These are phyloP conservation scores for Danionella dracula DNA, from an alignment of 2,797 vertebrate genomes.

Conservation along the genomic window DNA sequence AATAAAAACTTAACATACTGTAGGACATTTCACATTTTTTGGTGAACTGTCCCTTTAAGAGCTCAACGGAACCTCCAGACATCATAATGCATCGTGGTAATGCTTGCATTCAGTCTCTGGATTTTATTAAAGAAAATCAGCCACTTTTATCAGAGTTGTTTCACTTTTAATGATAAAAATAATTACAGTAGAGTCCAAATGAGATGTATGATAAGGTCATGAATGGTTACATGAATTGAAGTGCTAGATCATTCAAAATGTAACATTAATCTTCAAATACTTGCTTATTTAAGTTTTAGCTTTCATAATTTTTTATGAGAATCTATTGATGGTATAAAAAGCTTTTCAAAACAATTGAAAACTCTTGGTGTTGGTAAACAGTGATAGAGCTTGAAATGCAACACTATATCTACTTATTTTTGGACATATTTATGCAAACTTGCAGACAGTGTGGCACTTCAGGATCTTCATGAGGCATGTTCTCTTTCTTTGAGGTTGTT, in stretches of 20 bases:
- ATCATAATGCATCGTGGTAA: not conserved
- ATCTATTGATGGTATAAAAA: too few species aligned
- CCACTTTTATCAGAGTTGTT: conserved; percentile 50
- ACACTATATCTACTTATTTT: conserved; percentile 69
- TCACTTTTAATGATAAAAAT: conserved; percentile 49
- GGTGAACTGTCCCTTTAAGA: not conserved
- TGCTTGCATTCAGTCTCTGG: conserved; percentile 5
- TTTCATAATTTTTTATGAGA: too few species aligned
- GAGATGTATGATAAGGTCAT: too few species aligned
- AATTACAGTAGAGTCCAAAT: too few species aligned
- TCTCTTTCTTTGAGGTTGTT: conserved; percentile 40
- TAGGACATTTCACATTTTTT: too few species aligned
- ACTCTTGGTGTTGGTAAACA: too few species aligned
- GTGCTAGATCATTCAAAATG: too few species aligned
- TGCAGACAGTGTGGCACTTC: conserved; percentile 33
- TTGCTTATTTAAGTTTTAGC: too few species aligned
- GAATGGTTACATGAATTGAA: too few species aligned
- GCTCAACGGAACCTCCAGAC: not conserved
- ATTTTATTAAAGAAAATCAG: conserved; percentile 48
- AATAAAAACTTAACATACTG: too few species aligned
- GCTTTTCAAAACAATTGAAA: too few species aligned
- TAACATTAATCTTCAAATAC: too few species aligned
- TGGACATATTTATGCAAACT: conserved; percentile 57
- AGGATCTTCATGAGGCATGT: conserved; percentile 42
- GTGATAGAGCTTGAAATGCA: not conserved